Evolutionary conservation across 2,888 invertebrate genomes (phyloP).

Genomic region (Drosophila subsilvestris): DNA sequence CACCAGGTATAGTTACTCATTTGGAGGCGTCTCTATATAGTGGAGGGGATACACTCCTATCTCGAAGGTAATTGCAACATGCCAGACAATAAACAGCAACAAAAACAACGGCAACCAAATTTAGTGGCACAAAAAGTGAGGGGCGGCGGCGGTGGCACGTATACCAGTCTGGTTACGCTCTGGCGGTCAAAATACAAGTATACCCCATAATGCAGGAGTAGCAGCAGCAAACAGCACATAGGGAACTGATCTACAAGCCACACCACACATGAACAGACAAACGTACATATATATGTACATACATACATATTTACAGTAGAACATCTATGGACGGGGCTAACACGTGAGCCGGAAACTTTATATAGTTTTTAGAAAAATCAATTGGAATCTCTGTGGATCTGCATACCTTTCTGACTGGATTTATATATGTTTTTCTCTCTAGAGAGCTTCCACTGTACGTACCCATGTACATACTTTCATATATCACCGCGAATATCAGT

Average conservation of each 20-base stretch:
- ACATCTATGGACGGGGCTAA: neutral
- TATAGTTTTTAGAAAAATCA: no score
- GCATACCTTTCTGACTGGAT: no score
- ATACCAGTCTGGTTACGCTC: conserved; percentile 73
- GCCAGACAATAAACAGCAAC: conserved; percentile 55
- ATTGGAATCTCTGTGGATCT: no score
- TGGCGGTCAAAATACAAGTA: conserved; percentile 67
- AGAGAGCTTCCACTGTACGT: neutral
- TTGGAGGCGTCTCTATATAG: conserved; percentile 39
- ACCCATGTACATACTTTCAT: conserved; percentile 1
- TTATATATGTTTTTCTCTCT: no score
- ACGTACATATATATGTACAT: conserved; percentile 9
- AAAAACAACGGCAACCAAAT: conserved; percentile 39
- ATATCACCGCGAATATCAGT: conserved; percentile 34
- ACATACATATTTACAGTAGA: conserved; percentile 2
- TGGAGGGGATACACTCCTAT: conserved; percentile 1
- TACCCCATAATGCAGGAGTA: conserved; percentile 17
- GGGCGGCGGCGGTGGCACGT: conserved; percentile 36
- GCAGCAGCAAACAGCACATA: conserved; percentile 12
- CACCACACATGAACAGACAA: conserved; percentile 4
- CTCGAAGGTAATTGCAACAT: conserved; percentile 46
- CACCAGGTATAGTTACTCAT: conserved; percentile 38
- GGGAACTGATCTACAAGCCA: conserved; percentile 27
- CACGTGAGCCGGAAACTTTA: neutral
- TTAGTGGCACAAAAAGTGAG: conserved; percentile 63